Conservation (phyloP, 2,797 vertebrate genomes). For the Pempheris klunzingeri region DNA sequence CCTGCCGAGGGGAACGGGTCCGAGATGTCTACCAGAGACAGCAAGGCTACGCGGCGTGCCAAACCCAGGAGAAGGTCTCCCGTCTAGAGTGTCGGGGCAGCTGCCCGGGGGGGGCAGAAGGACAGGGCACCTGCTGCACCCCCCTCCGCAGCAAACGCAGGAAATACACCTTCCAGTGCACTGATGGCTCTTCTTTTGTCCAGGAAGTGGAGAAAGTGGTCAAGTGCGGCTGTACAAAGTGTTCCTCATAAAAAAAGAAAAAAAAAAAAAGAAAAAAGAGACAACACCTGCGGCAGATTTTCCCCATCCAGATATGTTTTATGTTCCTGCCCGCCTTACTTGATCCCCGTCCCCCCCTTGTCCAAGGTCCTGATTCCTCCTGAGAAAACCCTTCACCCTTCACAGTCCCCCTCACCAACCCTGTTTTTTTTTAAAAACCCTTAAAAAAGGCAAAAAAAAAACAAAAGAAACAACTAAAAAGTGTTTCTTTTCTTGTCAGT, state of each 20-base stretch:
- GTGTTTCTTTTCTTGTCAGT: constrained; percentile 85
- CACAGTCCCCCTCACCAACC: constrained; percentile 40
- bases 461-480: constrained; percentile 59
- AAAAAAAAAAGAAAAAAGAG: constrained; percentile 58
- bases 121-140: constrained; percentile 91
- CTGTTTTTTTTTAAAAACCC: constrained; percentile 70
- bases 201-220: constrained; percentile 98
- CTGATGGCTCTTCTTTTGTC: constrained; percentile 97
- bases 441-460: constrained; percentile 51
- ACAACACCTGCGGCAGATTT: constrained; percentile 67
- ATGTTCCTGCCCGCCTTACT: constrained; percentile 72
- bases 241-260: constrained; percentile 85
- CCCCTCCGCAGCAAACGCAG: constrained; percentile 95
- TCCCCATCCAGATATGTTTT: constrained; percentile 69
- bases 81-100: constrained; percentile 95
- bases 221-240: constrained; percentile 96
- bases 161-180: constrained; percentile 99
- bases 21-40: constrained; percentile 98
- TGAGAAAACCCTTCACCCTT: constrained; percentile 50
- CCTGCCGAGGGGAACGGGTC: constrained; percentile 97
- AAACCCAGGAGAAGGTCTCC: constrained; percentile 98
- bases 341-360: constrained; percentile 45
- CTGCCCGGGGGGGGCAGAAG: constrained; percentile 84
- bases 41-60: constrained; percentile 98
- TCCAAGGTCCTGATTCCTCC: constrained; percentile 42